Evolutionary conservation across 1,140 invertebrate genomes (phyloP).

Genomic region (Drosophila bifasciata): DNA sequence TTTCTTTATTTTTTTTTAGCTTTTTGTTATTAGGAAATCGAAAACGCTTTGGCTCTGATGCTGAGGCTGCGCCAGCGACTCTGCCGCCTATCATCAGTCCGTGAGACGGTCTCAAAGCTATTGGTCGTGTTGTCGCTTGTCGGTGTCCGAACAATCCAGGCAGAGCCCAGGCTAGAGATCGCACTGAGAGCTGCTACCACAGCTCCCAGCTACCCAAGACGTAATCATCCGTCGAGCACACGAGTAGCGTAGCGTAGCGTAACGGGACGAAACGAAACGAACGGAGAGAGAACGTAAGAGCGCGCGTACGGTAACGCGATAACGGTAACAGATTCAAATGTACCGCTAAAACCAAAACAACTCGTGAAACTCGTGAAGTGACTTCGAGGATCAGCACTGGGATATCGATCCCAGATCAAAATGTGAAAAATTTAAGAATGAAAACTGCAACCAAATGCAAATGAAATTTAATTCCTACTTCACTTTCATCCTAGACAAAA

Average conservation of each 20-base stretch:
- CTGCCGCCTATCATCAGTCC: slow-evolving; percentile 80
- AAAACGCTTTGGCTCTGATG: slow-evolving; percentile 61
- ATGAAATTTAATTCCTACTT: slow-evolving; percentile 21
- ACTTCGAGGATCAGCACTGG: slow-evolving; percentile 20
- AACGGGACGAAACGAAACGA: slow-evolving; percentile 30
- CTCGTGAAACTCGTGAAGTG: slow-evolving; percentile 13
- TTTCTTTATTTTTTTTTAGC: slow-evolving; percentile 19
- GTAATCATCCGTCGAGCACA: too few relatives aligned
- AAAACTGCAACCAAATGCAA: neutral
- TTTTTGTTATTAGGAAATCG: slow-evolving; percentile 76
- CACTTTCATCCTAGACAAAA: slow-evolving; percentile 19
- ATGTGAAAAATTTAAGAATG: slow-evolving; percentile 30
- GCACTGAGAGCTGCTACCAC: slow-evolving; percentile 15
- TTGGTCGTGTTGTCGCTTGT: slow-evolving; percentile 83
- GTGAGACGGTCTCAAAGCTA: slow-evolving; percentile 83
- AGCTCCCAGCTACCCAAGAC: too few relatives aligned
- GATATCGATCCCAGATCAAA: slow-evolving; percentile 4
- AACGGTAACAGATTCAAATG: slow-evolving; percentile 50
- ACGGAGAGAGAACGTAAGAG: slow-evolving; percentile 5
- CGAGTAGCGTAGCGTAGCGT: slow-evolving; percentile 4
- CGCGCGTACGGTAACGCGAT: slow-evolving; percentile 36
- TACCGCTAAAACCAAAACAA: slow-evolving; percentile 6
- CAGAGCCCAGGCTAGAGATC: slow-evolving; percentile 34
- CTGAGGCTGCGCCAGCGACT: slow-evolving; percentile 50
- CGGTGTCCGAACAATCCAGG: slow-evolving; percentile 60